Base-by-base conservation (phyloP, 1,140 invertebrate species). In the Acromyrmex heyeri region DNA sequence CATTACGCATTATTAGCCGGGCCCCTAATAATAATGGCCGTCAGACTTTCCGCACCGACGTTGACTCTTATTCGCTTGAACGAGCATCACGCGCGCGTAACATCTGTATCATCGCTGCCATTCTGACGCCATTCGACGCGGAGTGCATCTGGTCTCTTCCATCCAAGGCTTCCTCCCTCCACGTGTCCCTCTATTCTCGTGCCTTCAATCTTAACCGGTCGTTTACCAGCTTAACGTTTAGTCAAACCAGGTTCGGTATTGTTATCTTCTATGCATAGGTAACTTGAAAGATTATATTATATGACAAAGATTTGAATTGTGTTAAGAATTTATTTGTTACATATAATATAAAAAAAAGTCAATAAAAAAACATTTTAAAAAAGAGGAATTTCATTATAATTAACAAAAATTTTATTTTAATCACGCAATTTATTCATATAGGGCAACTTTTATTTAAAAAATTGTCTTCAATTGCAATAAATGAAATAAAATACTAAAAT, bases 1-100 rank as follows among this genome's bases (percentile, higher is more conserved):
- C 90, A 94, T 95, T 94, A 93, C 91, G 90, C 87, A 90, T 93
- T 93, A 94, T 94, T 95, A 95, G 93, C 87, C 90, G 93, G 92
- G 38, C 38, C 69, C 91, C 93, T 92, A 94, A 93, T 94, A 92
- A 91, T 90, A 87, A 87, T 88, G 86, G 70, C 88, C 79, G 76
- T 57, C 78, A 69, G 83, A 70, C 67, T 85, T 69, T 87, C 76
- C 65, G 76, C 85, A 38, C 85, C 78, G 64, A 34, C 83, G 77
- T 59, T 91, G 90, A 91, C 89, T 90, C 89, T 57, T 72, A 21
- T 44, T n/a, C 89, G 83, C 69, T 86, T 65, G 87, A 86, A 38
- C 85, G 90, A 90, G n/a, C 90, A 91, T 64, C 44, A 21, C 53
- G 34, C 53, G 30, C 82, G 48, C 88, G 38, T 94, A 94, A 95